A percentile compares a stretch with the other conserved stretches of the same genome.
Evolutionary conservation across 2,113 vertebrate genomes (phyloP).

Genomic region (Dicerorhinus sumatrensis): DNA sequence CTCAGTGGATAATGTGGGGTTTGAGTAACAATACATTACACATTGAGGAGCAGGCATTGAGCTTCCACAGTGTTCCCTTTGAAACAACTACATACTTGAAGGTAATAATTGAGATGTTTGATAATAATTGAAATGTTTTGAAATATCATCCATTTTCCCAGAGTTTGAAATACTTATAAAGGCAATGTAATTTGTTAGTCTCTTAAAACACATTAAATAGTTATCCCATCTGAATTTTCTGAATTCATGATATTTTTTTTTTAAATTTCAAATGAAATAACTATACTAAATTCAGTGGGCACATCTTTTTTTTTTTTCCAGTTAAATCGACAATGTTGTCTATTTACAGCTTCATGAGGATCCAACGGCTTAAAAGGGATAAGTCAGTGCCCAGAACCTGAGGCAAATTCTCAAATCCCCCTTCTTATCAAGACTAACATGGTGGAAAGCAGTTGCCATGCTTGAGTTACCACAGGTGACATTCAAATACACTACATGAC

Average conservation of each 20-base stretch:
- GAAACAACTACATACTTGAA: neutral
- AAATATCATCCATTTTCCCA: neutral
- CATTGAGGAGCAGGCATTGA: accelerated
- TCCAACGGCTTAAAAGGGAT: conserved; percentile 74
- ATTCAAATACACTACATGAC: conserved; percentile 80
- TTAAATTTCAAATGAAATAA: conserved; percentile 77
- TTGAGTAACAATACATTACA: accelerated
- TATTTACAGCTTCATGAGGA: conserved; percentile 76
- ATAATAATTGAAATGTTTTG: neutral
- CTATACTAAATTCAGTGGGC: conserved; percentile 42
- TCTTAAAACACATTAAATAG: conserved; percentile 48
- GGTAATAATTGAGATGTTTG: neutral
- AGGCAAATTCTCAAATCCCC: conserved; percentile 74
- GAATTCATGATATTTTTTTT: conserved; percentile 77
- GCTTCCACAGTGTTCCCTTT: accelerated
- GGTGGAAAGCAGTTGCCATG: conserved; percentile 58
- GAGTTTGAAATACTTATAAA: neutral
- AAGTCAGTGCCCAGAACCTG: conserved; percentile 60
- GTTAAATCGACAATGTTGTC: conserved; percentile 75
- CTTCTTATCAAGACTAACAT: conserved; percentile 72
- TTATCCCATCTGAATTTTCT: conserved; percentile 79
- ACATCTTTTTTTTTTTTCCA: conserved; percentile 69
- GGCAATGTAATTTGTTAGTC: neutral
- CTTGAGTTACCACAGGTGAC: conserved; percentile 67
- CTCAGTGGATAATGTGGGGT: accelerated